These are phyloP conservation scores for Chydorus sphaericus DNA, from an alignment of 2,888 invertebrate genomes.

Conservation along the genomic window DNA sequence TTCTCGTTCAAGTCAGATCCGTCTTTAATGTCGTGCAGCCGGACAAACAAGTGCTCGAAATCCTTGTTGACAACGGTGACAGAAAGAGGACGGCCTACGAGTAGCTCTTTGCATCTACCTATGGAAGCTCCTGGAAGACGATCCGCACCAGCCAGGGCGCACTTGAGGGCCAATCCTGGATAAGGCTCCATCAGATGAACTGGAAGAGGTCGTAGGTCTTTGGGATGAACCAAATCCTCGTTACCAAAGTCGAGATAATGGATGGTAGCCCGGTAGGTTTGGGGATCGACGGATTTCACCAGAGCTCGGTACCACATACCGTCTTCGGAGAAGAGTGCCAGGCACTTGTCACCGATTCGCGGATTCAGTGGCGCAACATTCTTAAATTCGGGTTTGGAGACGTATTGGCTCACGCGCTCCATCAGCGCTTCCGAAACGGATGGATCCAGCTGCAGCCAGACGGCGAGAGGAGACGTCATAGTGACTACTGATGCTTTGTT, in stretches of 20 bases:
- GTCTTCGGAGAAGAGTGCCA: constrained; percentile 6
- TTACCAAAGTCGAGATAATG: constrained; percentile 1
- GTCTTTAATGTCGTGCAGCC: not conserved
- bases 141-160: not conserved
- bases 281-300: not conserved
- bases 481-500: not conserved
- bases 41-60: not conserved
- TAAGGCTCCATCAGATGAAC: not conserved
- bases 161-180: not conserved
- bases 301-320: constrained; percentile 3
- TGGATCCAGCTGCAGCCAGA: not conserved
- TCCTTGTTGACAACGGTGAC: not conserved
- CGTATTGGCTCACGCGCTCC: not conserved
- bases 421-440: not conserved
- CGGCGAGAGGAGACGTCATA: not conserved
- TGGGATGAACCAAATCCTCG: not conserved
- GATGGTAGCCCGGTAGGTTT: not conserved
- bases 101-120: not conserved
- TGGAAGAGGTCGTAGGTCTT: not conserved
- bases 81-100: not conserved
- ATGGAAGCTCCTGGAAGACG: not conserved
- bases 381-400: not conserved
- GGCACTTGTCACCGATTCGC: not conserved
- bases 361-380: not conserved
- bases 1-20: not conserved